Conservation (phyloP, 2,888 invertebrate species). For the Xestoiulus laeticollis region DNA sequence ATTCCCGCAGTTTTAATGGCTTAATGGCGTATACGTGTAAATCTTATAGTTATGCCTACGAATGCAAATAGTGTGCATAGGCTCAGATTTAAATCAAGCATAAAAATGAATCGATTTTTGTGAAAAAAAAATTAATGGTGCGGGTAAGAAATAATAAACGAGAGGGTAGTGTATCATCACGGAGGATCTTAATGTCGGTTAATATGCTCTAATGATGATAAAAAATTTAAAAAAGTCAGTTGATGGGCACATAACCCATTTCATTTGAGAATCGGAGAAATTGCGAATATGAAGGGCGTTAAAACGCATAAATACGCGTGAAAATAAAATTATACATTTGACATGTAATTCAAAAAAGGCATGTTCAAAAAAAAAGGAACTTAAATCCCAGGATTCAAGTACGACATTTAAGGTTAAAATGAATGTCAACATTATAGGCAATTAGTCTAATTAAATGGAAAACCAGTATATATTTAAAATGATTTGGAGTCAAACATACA, state of each 20-base stretch:
- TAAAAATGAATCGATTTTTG: not conserved
- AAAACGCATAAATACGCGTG: too few relatives aligned
- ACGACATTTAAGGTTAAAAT: too few relatives aligned
- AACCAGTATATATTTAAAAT: too few relatives aligned
- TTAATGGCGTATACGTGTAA: not conserved
- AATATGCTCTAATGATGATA: not conserved
- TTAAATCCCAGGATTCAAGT: too few relatives aligned
- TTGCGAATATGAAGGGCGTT: too few relatives aligned
- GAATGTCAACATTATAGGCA: too few relatives aligned
- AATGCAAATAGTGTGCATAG: not conserved
- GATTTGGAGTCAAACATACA: too few relatives aligned
- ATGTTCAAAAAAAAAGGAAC: too few relatives aligned
- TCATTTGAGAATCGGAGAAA: not conserved
- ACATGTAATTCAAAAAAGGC: too few relatives aligned
- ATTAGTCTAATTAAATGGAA: too few relatives aligned
- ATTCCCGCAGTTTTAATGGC: not conserved
- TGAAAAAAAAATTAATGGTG: slow-evolving; percentile 5
- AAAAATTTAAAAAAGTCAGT: not conserved
- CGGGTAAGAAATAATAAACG: slow-evolving; percentile 28
- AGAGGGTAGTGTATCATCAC: slow-evolving; percentile 8
- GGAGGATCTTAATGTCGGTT: not conserved
- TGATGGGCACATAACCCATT: not conserved
- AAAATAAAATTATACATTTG: too few relatives aligned
- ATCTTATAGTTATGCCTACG: not conserved
- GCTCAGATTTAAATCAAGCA: not conserved